Base-by-base conservation (phyloP, 2,113 vertebrate genomes). In the Chaetura pelagica region DNA sequence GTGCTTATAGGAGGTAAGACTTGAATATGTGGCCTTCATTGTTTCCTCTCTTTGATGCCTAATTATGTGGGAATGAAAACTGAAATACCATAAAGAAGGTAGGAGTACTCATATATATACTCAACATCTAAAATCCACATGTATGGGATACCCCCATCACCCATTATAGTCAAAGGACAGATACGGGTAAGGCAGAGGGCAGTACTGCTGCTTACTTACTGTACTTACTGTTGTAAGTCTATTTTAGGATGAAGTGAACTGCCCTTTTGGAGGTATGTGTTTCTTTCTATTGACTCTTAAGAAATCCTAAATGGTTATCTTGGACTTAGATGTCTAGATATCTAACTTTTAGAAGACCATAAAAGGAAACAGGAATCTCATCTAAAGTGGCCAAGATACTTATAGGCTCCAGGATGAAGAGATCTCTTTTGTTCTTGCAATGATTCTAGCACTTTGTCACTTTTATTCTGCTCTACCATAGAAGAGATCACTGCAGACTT, bases 401-500 rank as follows among this genome's bases (percentile, higher is more conserved):
- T 59, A 68, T 19, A 69, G 26, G 11, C 32, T 86, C 14, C 64
- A 81, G 15, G 38, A 71, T 3, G 16, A 38, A 87, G 40, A 16
- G 30, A 75, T 32, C 4, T 88, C 22, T 80, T 91, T 85, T 92
- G 68, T 77, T 95, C 75, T 94, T 86, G 64, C 52, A 67, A 40
- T 80, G 51, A 88, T 91, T 83, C 55, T 69, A 91, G 27, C 54
- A 24, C 35, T 85, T 75, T 90, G 74, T 57, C 86, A 91, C 91
- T 87, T 94, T 85, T 87, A 85, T 95, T 94, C 74, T 71, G 23
- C 67, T 86, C 23, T 90, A 72, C 55, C 55, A 34, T 90, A 42
- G 78, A 93, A 94, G 92, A 85, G 75, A 89, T 96, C 90, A 95
- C 32, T 64, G 63, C 76, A 76, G 92, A 88, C 55, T 85, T 96